These are phyloP conservation scores for Drosophila azteca DNA, from an alignment of 1,140 invertebrate genomes.

Conservation along the genomic window DNA sequence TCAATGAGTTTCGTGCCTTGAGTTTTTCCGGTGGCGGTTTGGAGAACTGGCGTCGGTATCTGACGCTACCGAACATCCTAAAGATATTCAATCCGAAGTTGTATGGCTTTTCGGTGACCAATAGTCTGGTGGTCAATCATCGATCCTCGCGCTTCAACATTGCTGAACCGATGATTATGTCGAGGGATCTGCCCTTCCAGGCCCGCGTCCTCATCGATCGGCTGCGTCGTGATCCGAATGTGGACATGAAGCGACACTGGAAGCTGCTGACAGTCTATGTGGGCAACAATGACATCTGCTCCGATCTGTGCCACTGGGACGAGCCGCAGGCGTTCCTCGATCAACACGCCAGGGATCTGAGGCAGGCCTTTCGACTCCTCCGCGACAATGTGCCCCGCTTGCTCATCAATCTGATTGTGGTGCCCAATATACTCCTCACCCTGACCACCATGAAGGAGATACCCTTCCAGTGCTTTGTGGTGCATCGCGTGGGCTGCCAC, in stretches of 20 bases:
- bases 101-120: slow-evolving; percentile 84
- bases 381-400: slow-evolving; percentile 73
- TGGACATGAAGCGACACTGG: slow-evolving; percentile 88
- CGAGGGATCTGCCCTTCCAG: slow-evolving; percentile 86
- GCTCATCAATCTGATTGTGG: slow-evolving; percentile 65
- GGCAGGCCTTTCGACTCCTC: slow-evolving; percentile 56
- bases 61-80: slow-evolving; percentile 86
- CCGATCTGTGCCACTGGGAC: slow-evolving; percentile 85
- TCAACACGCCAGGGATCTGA: slow-evolving; percentile 65
- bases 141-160: slow-evolving; percentile 85
- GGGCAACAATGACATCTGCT: slow-evolving; percentile 89
- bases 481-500: slow-evolving; percentile 84
- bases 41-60: slow-evolving; percentile 85
- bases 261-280: slow-evolving; percentile 89
- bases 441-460: slow-evolving; percentile 68
- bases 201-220: slow-evolving; percentile 86
- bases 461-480: slow-evolving; percentile 78
- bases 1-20: slow-evolving; percentile 72
- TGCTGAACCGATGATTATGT: slow-evolving; percentile 86
- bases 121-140: slow-evolving; percentile 61
- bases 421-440: slow-evolving; percentile 68
- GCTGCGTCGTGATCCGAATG: slow-evolving; percentile 85
- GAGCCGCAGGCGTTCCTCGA: slow-evolving; percentile 40
- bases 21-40: slow-evolving; percentile 85
- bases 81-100: slow-evolving; percentile 87